Conservation (phyloP, 1,140 invertebrate species). For the Drosophila willistoni region DNA sequence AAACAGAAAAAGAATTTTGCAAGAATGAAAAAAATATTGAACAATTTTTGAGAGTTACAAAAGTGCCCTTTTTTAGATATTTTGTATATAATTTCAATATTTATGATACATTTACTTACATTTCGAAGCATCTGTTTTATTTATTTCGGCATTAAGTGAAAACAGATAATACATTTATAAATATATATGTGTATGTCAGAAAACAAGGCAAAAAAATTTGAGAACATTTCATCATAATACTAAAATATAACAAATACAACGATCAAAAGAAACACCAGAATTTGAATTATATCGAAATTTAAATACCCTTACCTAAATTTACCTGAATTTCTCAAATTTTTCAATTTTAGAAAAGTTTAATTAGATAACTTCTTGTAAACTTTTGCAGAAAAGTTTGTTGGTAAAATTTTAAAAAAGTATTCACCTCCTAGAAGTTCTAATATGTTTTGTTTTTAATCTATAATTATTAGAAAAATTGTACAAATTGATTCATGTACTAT, state of each 20-base stretch:
- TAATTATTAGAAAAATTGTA: no score
- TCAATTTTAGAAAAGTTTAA: no score
- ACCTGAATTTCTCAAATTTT: not conserved
- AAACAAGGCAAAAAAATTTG: conserved; percentile 22
- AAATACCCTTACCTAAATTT: not conserved
- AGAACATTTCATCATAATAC: conserved; percentile 18
- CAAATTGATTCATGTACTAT: no score
- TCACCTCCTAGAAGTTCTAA: no score
- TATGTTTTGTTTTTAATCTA: no score
- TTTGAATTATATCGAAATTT: not conserved
- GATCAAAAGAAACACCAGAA: not conserved
- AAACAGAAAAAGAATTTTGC: no score
- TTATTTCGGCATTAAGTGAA: conserved; percentile 72
- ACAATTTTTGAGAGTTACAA: no score
- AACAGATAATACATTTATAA: conserved; percentile 62
- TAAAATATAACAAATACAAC: conserved; percentile 15
- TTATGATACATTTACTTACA: conserved; percentile 58
- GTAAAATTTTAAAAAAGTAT: no score
- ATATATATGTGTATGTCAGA: conserved; percentile 25
- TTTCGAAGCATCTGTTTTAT: conserved; percentile 77
- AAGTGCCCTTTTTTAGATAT: not conserved
- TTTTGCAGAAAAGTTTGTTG: no score
- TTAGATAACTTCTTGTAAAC: no score
- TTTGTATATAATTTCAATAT: conserved; percentile 6
- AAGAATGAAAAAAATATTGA: no score